A percentile compares a stretch with the other conserved stretches of the same genome.
phyloP scores from a whole-genome alignment of 2,888 invertebrate species.

The Minunthozetes semirufus region DNA sequence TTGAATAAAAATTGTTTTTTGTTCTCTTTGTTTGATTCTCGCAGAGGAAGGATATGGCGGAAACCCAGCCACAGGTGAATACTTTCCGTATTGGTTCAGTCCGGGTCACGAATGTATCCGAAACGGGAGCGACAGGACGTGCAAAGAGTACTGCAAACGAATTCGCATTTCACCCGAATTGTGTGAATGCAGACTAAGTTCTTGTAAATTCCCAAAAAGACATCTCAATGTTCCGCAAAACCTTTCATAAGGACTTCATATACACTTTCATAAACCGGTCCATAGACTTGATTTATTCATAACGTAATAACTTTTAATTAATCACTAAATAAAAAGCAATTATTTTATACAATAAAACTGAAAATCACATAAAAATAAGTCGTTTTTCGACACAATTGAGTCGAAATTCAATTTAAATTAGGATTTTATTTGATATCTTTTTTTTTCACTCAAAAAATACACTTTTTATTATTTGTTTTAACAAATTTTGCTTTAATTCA shows the following conservation, averaged over 20 bases:
- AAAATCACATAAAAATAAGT: background rate
- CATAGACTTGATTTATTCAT: background rate
- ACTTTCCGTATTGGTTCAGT: slow-evolving; percentile 36
- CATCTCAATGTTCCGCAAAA: slow-evolving; percentile 30
- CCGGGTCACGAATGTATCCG: slow-evolving; percentile 36
- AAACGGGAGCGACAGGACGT: slow-evolving; percentile 33
- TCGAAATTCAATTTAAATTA: background rate
- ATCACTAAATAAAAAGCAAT: background rate
- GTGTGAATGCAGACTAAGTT: slow-evolving; percentile 35
- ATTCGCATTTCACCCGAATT: slow-evolving; percentile 30
- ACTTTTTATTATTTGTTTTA: background rate
- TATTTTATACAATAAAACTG: background rate
- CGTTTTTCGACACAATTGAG: background rate
- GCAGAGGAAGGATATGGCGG: slow-evolving; percentile 34
- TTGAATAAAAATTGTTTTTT: background rate
- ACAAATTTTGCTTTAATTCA: background rate
- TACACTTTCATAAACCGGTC: too few relatives aligned
- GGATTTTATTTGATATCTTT: background rate
- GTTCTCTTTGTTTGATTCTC: background rate
- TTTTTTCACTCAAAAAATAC: background rate
- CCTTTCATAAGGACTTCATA: too few relatives aligned
- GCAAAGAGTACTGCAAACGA: slow-evolving; percentile 35
- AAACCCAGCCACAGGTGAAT: slow-evolving; percentile 36
- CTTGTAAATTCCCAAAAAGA: slow-evolving; percentile 35
- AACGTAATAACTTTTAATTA: background rate